Evolutionary conservation across 2,113 vertebrate genomes (phyloP), one percentile per base, ranked within the genome.

Genomic region (Silurus meridionalis): DNA sequence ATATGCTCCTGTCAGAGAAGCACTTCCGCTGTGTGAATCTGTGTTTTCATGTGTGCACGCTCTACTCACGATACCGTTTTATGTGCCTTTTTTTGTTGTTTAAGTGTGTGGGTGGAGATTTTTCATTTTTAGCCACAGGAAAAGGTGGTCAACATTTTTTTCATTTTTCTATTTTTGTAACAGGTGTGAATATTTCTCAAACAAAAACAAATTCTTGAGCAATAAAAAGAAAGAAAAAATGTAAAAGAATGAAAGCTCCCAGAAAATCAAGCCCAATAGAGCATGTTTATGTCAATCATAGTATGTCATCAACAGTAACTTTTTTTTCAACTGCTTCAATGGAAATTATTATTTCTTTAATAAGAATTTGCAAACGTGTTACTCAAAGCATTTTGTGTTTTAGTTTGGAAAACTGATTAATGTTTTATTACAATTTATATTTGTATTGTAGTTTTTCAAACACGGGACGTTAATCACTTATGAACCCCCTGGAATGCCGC

Each of bases 101-200:
- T 28, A 2, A 57, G 84, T 84, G 83, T 88, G 63, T 86, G 71
- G 67, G 83, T 80, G 25, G 52, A 50, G 15, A 67, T 46, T 85
- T 88, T 63, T 83, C 80, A 88, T 72, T 85, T 86, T 83, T 80
- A 88, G 64, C 84, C 81, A 88, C 84, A 86, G 75, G 87, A 86
- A 85, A 86, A 74, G 37, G 58, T 85, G 69, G 83, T 77, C 60
- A 77, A 25, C 21, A 11, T 78, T 28, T 28, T 19, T 72, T 37
- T 37, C 37, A 37, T 37, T 37, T 55, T 63, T 63, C 83, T 71
- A 78, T 82, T 57, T 63, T 83, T 28, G 69, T 10, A 53, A 71
- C 6, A 83, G 57, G 84, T 86, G 66, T 80, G 84, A 88, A 80
- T 66, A 80, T 25, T 25, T 79, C 53, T 78, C n/a, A 0, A 11